These are phyloP conservation scores for Tetragnatha montana DNA, from an alignment of 2,888 invertebrate species.

Conservation along the genomic window DNA sequence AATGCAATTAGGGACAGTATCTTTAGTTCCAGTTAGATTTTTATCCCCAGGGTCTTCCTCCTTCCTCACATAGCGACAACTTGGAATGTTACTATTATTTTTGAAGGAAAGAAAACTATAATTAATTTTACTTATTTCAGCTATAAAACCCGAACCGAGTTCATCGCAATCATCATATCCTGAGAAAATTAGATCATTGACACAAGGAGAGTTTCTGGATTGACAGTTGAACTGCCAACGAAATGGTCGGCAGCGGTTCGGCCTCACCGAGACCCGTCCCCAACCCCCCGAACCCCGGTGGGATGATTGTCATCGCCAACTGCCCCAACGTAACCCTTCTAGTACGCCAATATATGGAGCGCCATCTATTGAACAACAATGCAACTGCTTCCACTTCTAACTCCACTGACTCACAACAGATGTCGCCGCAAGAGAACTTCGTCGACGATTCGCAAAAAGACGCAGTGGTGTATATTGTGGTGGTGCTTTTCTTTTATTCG, in stretches of 20 bases:
- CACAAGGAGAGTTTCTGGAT: too few species aligned
- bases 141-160: background rate
- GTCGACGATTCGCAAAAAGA: conserved; percentile 69
- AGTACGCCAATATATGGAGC: conserved; percentile 40
- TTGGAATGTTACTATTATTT: too few species aligned
- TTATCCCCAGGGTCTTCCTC: too few species aligned
- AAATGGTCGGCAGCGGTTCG: conserved; percentile 37
- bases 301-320: conserved; percentile 48
- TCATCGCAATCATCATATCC: too few species aligned
- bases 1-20: too few species aligned
- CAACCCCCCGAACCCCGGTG: background rate
- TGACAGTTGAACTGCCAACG: background rate
- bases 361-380: conserved; percentile 1
- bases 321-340: conserved; percentile 60
- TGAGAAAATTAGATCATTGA: too few species aligned
- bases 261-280: background rate
- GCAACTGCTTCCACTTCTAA: conserved; percentile 16
- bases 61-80: too few species aligned
- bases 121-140: background rate
- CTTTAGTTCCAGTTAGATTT: too few species aligned
- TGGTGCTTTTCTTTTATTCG: conserved; percentile 73
- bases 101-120: background rate
- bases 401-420: background rate
- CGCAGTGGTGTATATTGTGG: conserved; percentile 74
- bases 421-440: background rate